Evolutionary conservation across 2,113 vertebrate genomes (phyloP).

Genomic region (Okapia johnstoni): DNA sequence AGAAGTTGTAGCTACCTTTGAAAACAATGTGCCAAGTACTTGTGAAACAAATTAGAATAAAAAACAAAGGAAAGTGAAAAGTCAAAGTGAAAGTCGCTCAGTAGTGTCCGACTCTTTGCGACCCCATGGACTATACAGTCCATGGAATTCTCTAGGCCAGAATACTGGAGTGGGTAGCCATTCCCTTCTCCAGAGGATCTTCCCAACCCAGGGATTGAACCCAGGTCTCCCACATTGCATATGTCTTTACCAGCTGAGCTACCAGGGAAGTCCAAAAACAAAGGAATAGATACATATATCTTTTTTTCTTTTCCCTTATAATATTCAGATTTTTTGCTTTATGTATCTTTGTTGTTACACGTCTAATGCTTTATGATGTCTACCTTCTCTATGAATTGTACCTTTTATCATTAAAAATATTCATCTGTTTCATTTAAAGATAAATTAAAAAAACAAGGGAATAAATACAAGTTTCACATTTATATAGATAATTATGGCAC

Average conservation of each 20-base stretch:
- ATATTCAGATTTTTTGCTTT: background rate
- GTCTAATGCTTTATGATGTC: background rate
- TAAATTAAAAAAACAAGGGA: background rate
- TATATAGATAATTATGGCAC: background rate
- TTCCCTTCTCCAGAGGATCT: background rate
- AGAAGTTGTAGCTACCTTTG: background rate
- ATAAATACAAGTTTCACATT: background rate
- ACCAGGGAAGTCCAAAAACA: background rate
- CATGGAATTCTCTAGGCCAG: background rate
- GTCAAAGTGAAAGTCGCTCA: background rate
- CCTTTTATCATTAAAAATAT: background rate
- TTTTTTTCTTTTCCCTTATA: background rate
- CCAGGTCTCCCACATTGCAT: background rate
- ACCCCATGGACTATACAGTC: background rate
- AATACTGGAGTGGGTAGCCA: background rate
- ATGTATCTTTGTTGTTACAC: background rate
- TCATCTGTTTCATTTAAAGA: background rate
- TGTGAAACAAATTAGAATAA: background rate
- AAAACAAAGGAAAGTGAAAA: background rate
- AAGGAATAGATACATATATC: background rate
- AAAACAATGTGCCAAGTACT: background rate
- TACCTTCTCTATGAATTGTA: background rate
- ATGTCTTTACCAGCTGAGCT: background rate
- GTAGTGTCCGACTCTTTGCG: accelerated
- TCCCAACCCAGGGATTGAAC: background rate